Evolutionary conservation across 1,140 invertebrate genomes (phyloP).

Genomic region (Notospermus geniculatus): DNA sequence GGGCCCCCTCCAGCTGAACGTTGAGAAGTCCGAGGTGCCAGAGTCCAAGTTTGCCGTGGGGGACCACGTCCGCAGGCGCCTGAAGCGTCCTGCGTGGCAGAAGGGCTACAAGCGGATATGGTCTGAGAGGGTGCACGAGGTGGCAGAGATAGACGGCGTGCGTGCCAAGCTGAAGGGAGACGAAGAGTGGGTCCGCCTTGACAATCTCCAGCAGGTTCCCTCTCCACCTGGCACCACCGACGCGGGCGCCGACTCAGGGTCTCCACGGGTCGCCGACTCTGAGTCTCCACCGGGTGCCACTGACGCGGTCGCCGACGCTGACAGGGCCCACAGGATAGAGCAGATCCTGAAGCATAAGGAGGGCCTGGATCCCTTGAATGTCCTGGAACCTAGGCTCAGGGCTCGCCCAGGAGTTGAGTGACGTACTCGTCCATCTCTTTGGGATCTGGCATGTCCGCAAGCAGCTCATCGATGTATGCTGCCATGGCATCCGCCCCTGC

Average conservation of each 20-base stretch:
- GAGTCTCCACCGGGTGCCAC: too few species aligned
- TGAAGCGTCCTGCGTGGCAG: background rate
- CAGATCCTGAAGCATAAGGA: constrained; percentile 4
- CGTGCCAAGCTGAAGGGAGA: background rate
- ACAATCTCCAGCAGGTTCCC: background rate
- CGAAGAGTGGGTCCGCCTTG: background rate
- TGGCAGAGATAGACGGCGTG: background rate
- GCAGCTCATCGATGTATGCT: background rate
- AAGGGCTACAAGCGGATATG: background rate
- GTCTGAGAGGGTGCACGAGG: background rate
- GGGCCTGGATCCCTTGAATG: background rate
- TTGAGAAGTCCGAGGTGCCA: background rate
- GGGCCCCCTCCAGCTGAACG: background rate
- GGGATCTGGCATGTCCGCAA: background rate
- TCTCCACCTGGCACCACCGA: background rate
- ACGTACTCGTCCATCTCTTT: background rate
- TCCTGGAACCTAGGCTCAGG: too few species aligned
- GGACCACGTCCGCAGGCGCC: background rate
- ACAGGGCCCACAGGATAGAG: constrained; percentile 4
- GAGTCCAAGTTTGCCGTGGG: background rate
- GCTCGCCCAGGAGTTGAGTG: background rate
- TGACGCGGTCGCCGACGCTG: background rate
- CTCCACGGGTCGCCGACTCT: too few species aligned
- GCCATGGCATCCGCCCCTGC: background rate
- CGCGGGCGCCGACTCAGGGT: background rate